Conservation (phyloP, 1,140 invertebrate species). For the Lepidostoma basale region DNA sequence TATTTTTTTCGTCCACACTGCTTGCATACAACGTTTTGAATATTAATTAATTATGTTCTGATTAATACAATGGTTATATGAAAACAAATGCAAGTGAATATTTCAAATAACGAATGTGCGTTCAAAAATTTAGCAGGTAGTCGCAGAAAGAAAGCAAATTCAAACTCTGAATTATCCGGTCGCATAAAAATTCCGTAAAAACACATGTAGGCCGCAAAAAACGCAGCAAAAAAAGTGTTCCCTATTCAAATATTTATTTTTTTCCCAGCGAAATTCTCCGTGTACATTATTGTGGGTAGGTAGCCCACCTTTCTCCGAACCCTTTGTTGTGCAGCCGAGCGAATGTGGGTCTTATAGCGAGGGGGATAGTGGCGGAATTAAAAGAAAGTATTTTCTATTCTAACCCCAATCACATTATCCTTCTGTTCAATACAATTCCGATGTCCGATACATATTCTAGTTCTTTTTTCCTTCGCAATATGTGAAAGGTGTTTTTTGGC, state of each 20-base stretch:
- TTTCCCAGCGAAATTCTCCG: conserved; percentile 24
- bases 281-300: background rate
- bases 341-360: background rate
- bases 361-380: background rate
- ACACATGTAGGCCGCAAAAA: background rate
- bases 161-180: background rate
- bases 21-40: no score
- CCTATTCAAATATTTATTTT: conserved; percentile 27
- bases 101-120: no score
- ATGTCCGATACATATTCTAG: conserved; percentile 23
- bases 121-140: background rate
- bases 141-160: background rate
- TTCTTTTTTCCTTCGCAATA: conserved; percentile 33
- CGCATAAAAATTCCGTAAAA: background rate
- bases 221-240: background rate
- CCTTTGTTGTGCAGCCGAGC: conserved; percentile 19
- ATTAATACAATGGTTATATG: no score
- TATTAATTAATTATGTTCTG: no score
- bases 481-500: conserved; percentile 37
- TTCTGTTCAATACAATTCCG: conserved; percentile 15
- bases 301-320: conserved; percentile 24
- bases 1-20: no score
- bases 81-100: no score
- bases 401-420: conserved; percentile 21
- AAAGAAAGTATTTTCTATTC: background rate